phyloP scores from a whole-genome alignment of 2,888 invertebrate genomes.

The Coenonympha glycerion region DNA sequence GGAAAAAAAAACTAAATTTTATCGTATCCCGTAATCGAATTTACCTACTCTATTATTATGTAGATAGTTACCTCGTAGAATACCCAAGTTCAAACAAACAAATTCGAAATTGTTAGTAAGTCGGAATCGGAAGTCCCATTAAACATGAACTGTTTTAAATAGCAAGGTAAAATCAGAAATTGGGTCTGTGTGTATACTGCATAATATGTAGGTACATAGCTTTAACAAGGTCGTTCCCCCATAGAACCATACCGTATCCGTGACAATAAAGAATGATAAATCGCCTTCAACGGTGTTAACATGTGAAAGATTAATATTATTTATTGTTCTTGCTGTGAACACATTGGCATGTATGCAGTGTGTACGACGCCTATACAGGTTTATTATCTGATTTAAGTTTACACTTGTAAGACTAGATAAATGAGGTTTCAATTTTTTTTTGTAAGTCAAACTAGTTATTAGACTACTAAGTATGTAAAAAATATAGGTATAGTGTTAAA shows the following conservation, averaged over 20 bases:
- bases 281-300: conserved; percentile 6
- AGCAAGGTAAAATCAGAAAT: not conserved
- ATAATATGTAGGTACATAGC: too few species aligned
- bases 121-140: too few species aligned
- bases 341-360: not conserved
- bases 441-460: not conserved
- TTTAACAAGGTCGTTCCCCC: conserved; percentile 4
- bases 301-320: conserved; percentile 6
- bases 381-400: conserved; percentile 2
- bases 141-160: not conserved
- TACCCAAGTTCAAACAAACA: too few species aligned
- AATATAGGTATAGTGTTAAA: too few species aligned
- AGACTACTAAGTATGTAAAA: not conserved
- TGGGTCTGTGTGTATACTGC: not conserved
- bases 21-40: too few species aligned
- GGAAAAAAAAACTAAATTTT: too few species aligned
- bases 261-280: conserved; percentile 11
- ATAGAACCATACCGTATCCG: conserved; percentile 7
- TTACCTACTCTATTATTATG: too few species aligned
- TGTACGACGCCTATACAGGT: not conserved
- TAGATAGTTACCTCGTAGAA: too few species aligned
- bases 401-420: conserved; percentile 4
- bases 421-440: not conserved
- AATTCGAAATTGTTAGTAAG: too few species aligned
- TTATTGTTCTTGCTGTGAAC: conserved; percentile 3